These are phyloP conservation scores for Macrosoma leucophasiata DNA, from an alignment of 2,888 invertebrate genomes.

Conservation along the genomic window DNA sequence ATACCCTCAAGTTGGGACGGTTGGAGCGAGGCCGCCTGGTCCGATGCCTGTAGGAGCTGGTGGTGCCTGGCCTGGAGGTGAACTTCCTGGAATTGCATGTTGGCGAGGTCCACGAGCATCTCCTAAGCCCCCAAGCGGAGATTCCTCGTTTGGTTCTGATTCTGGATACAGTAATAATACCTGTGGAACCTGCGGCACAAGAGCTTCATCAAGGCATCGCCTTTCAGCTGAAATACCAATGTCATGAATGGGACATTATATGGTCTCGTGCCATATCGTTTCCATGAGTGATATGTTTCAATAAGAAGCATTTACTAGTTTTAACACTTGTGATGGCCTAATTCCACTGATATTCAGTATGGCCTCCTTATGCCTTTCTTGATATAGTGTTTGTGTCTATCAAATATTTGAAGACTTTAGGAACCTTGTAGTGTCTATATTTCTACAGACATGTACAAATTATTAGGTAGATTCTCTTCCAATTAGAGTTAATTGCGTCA, in stretches of 20 bases:
- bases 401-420: constrained; percentile 28
- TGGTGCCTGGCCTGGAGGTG: constrained; percentile 82
- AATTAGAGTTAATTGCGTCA: constrained; percentile 9
- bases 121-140: constrained; percentile 80
- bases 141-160: constrained; percentile 88
- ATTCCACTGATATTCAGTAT: constrained; percentile 38
- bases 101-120: constrained; percentile 72
- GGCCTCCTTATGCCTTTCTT: constrained; percentile 61
- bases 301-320: constrained; percentile 47
- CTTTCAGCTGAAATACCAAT: constrained; percentile 68
- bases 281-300: constrained; percentile 22
- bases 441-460: constrained; percentile 56
- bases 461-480: constrained; percentile 38
- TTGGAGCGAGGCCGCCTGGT: constrained; percentile 70
- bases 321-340: constrained; percentile 52
- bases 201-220: constrained; percentile 71
- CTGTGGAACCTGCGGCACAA: constrained; percentile 79
- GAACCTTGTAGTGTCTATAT: constrained; percentile 49
- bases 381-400: constrained; percentile 33
- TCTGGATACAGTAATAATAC: constrained; percentile 91
- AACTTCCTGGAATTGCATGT: constrained; percentile 75
- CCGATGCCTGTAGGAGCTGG: constrained; percentile 73
- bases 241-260: constrained; percentile 54
- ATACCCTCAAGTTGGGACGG: constrained; percentile 83
- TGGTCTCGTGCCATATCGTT: constrained; percentile 42